Conservation (phyloP, 2,113 vertebrate genomes). For the Ageneiosus marmoratus region DNA sequence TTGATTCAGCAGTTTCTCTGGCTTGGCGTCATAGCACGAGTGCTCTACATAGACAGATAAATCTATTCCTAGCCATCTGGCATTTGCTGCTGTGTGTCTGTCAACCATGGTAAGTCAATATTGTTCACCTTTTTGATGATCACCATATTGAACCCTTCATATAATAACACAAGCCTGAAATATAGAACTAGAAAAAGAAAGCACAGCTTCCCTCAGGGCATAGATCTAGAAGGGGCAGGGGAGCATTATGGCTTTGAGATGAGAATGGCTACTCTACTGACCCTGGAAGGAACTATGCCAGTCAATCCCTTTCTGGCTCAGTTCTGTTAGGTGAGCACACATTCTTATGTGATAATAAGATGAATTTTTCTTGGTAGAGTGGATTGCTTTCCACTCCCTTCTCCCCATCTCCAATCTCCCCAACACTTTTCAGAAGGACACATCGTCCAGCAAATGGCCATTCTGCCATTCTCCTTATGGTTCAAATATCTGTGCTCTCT, state of each 20-base stretch:
- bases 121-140: conserved; percentile 49
- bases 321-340: conserved; percentile 28
- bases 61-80: conserved; percentile 43
- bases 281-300: conserved; percentile 27
- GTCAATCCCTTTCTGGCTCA: conserved; percentile 6
- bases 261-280: conserved; percentile 1
- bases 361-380: conserved; percentile 13
- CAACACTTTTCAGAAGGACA: conserved; percentile 4
- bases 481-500: conserved; percentile 10
- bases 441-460: conserved; percentile 10
- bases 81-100: conserved; percentile 43
- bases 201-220: conserved; percentile 1
- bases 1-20: conserved; percentile 21
- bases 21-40: conserved; percentile 25
- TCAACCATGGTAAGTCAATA: conserved; percentile 37
- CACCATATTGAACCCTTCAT: conserved; percentile 34
- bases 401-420: neutral
- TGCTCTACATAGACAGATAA: conserved; percentile 29
- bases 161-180: conserved; percentile 35
- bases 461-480: conserved; percentile 32
- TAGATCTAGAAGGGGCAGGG: neutral
- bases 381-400: conserved; percentile 11
- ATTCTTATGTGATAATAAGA: conserved; percentile 39
- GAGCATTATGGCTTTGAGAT: conserved; percentile 12
- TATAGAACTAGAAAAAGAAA: conserved; percentile 23